Conservation (phyloP, 1,140 invertebrate species). For the Ladona fulva region DNA sequence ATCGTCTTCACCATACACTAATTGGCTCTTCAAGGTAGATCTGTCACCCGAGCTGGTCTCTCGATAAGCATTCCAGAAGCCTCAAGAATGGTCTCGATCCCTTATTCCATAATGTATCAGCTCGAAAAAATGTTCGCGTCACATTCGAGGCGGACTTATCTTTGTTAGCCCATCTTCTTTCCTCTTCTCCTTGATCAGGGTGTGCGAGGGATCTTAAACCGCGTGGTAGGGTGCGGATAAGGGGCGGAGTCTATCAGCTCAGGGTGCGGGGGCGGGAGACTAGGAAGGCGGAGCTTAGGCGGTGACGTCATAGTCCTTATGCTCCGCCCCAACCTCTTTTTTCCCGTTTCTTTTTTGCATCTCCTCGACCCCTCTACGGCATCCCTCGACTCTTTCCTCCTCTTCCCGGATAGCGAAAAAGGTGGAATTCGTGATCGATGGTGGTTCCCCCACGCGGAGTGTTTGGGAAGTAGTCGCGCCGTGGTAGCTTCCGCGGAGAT, state of each 20-base stretch:
- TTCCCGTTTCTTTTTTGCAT: background rate
- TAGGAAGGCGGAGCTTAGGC: background rate
- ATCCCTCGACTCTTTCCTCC: background rate
- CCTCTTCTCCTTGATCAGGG: background rate
- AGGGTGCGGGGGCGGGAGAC: background rate
- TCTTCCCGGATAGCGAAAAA: too few relatives aligned
- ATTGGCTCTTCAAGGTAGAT: too few relatives aligned
- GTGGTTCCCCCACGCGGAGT: background rate
- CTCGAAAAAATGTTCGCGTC: too few relatives aligned
- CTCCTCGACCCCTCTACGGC: background rate
- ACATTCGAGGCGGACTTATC: too few relatives aligned
- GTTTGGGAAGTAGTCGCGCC: background rate
- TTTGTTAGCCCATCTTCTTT: too few relatives aligned
- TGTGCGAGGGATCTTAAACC: background rate
- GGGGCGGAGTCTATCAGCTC: background rate
- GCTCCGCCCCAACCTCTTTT: background rate
- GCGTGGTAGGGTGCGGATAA: background rate
- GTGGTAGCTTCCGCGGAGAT: background rate
- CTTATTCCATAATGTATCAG: too few relatives aligned
- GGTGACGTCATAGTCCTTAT: background rate
- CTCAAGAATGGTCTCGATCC: too few relatives aligned
- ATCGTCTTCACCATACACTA: too few relatives aligned
- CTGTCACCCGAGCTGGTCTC: too few relatives aligned
- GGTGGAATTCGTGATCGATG: too few relatives aligned
- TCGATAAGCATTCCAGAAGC: too few relatives aligned